phyloP scores from a whole-genome alignment of 2,888 invertebrate genomes.

The Clitarchus hookeri region DNA sequence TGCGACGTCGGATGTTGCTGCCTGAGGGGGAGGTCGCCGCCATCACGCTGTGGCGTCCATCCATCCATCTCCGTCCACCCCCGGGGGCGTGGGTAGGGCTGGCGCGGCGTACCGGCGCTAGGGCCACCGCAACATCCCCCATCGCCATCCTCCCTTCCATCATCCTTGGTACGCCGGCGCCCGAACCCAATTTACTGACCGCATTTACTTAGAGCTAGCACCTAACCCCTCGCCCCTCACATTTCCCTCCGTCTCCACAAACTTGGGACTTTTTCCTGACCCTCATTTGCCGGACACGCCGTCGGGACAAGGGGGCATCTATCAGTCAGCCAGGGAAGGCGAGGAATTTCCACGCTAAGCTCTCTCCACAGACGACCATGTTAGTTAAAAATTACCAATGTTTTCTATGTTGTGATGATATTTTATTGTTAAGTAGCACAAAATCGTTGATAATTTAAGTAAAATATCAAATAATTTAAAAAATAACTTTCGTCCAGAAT shows the following conservation, averaged over 20 bases:
- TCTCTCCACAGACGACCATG: too few species aligned
- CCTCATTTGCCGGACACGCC: not conserved
- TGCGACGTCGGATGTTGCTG: not conserved
- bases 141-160: too few species aligned
- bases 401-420: too few species aligned
- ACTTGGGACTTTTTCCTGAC: not conserved
- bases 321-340: not conserved
- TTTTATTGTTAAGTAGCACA: too few species aligned
- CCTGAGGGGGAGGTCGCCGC: not conserved
- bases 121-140: not conserved
- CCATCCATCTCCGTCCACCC: not conserved
- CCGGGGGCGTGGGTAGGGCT: not conserved
- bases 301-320: not conserved
- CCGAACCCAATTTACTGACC: constrained; percentile 6
- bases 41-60: not conserved
- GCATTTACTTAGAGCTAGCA: not conserved
- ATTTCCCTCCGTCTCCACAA: not conserved
- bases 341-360: not conserved
- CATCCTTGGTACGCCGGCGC: too few species aligned
- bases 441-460: too few species aligned
- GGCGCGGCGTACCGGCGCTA: not conserved
- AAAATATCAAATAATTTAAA: too few species aligned
- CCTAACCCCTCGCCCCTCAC: not conserved
- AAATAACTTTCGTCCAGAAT: too few species aligned
- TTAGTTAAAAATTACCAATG: too few species aligned